Evolutionary conservation across 2,888 invertebrate genomes (phyloP), one percentile per base, ranked within the genome.

Genomic region (Acanthacorydalis orientalis): DNA sequence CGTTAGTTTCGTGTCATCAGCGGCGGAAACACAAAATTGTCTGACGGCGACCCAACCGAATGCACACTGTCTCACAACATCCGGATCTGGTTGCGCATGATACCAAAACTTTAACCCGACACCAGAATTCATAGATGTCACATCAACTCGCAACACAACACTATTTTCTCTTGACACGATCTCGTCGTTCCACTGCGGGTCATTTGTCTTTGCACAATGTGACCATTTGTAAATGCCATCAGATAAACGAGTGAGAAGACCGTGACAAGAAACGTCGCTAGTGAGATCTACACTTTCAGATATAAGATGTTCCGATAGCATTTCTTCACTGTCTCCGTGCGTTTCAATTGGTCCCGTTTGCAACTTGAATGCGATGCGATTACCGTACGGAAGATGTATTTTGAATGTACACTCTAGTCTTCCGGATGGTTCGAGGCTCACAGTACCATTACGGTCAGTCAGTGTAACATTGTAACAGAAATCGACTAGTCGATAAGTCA

Each of bases 381-480:
- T 78, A 2, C 83, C 83, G 57, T 78, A 81, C 2, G 83, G 82
- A 55, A 83, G 62, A 57, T 79, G 78, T 46, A 83, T 77, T 54
- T 71, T 70, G 61, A 80, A 82, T 23, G 78, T 78, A 62, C 83
- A 83, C 53, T 73, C 67, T 31, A 81, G 63, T 41, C 73, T 72
- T 11, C 69, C 65, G 1, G 69, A 70, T 7, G 77, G 77, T 53
- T 74, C 73, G 59, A 79, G 68, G 60, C 75, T 75, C 67, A 77
- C 77, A 57, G 78, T 75, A 58, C 76, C 80, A 67, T 78, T 80
- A 53, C 72, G 70, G 46, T 69, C 68, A 54, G 73, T 71, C 53
- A 80, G 71, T 34, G 78, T 75, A 52, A 81, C 73, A 61, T 81
- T 78, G 60, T 81, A 80, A 57, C 83, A 83, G 60, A 77, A 76